Conservation (phyloP, 2,797 vertebrate genomes). For the Gobionotothen gibberifrons region DNA sequence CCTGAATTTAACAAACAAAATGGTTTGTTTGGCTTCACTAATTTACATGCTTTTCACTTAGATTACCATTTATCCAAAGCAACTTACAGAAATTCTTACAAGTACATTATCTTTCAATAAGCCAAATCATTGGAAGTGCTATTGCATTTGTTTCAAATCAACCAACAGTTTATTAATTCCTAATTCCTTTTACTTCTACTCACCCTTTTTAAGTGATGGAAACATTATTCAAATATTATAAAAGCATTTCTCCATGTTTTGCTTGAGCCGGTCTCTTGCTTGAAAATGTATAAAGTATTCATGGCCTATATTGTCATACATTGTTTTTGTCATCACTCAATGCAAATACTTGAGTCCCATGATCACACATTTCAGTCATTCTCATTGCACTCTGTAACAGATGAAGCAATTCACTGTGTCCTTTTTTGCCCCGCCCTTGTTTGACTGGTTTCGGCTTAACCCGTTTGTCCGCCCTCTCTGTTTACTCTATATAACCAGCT, state of each 20-base stretch:
- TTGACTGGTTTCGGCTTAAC: constrained; percentile 88
- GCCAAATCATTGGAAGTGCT: no score
- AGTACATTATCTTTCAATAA: no score
- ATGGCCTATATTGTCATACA: neutral
- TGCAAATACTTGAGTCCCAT: constrained; percentile 28
- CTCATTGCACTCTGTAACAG: constrained; percentile 48
- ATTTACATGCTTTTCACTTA: no score
- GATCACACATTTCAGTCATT: constrained; percentile 75
- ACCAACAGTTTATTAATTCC: neutral
- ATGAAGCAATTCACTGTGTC: constrained; percentile 62
- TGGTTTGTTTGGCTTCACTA: neutral
- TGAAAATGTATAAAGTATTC: neutral
- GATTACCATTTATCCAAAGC: no score
- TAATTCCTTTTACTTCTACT: neutral
- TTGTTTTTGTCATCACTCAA: constrained; percentile 10
- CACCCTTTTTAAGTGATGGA: neutral
- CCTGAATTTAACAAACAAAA: neutral
- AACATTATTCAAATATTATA: neutral
- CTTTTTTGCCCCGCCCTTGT: constrained; percentile 78
- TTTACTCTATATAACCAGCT: constrained; percentile 84
- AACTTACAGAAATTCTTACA: no score
- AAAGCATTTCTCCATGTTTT: neutral
- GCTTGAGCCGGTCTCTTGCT: neutral
- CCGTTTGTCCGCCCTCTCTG: constrained; percentile 85
- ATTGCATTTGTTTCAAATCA: no score